Percentiles rank a stretch among this genome's conserved stretches.
Conservation (phyloP, 2,797 vertebrate genomes). For the Falco cherrug region DNA sequence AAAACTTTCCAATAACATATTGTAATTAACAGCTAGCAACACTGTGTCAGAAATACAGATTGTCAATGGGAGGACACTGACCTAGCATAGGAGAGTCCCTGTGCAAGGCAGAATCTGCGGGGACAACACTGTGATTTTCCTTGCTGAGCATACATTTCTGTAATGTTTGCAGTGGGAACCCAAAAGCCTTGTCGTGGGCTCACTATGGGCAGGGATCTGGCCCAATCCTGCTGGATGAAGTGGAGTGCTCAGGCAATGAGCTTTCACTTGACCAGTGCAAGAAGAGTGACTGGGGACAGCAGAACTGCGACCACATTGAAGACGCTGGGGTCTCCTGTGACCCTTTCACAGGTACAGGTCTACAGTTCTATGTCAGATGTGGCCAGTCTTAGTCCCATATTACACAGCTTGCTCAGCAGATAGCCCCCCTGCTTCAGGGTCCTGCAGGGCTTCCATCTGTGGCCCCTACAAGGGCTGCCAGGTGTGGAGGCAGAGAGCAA, state of each 20-base stretch:
- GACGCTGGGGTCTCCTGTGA: constrained; percentile 90
- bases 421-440: neutral
- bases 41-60: neutral
- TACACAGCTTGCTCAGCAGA: neutral
- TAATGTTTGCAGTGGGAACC: constrained; percentile 78
- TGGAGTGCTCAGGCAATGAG: constrained; percentile 91
- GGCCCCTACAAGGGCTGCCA: neutral
- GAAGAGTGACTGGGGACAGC: constrained; percentile 90
- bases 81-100: neutral
- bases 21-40: neutral
- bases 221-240: constrained; percentile 89
- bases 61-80: neutral
- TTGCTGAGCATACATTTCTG: neutral
- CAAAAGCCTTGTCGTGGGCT: constrained; percentile 88
- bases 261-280: constrained; percentile 88
- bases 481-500: neutral
- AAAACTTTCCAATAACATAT: neutral
- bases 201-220: constrained; percentile 89
- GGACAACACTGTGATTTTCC: neutral
- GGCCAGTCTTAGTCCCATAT: fast-evolving
- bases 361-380: neutral
- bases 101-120: neutral
- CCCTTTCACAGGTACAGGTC: constrained; percentile 66
- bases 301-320: constrained; percentile 97
- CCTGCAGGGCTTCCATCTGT: neutral